Base-by-base conservation (phyloP, 2,888 invertebrate genomes). In the Erebia epiphron region DNA sequence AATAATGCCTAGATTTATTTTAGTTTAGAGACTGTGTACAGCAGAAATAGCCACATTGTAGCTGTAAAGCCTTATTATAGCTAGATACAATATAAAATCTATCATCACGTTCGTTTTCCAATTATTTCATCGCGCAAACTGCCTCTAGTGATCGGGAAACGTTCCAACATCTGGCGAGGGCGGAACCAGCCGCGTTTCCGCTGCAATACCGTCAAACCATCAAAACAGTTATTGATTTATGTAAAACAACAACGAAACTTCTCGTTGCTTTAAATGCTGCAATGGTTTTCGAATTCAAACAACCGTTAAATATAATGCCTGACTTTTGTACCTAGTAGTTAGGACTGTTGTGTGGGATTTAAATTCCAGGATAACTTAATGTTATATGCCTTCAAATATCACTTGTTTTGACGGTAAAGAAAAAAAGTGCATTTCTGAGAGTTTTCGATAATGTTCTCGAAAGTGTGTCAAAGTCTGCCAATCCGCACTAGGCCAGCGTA, bases 201-300 rank as follows among this genome's bases (percentile, higher is more conserved):
- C 54, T 65, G 65, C 67, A 73, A 62, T 65, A 70, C 64, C 61
- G 68, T 41, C 57, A 58, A 50, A 10, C 69, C 66, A 67, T 72
- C 72, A 69, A 69, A 72, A 43, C 61, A 50, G 43, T 61, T 73
- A 73, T 73, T 70, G 72, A 73, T 73, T 73, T 73, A 70, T 70
- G 72, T 73, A 70, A 73, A 69, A 70, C 70, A 50, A 67, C 64
- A 68, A 61, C 56, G 50, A 70, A 60, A 56, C 49, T 61, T 61
- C 56, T 63, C 41, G 35, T 61, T 35, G 13, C 18, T 46, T 18
- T 11, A 46, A 61, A 61, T 46, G 46, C 46, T 61, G 18, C 10
- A 61, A 61, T 21, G 26, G 16, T 50, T 60, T 60, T 10, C 4
- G 57, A 57, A 57, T 57, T 57, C 10, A 57, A 41, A n/a, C 9